These are phyloP conservation scores for Furcula furcula DNA, from an alignment of 2,888 invertebrate genomes.

Conservation along the genomic window DNA sequence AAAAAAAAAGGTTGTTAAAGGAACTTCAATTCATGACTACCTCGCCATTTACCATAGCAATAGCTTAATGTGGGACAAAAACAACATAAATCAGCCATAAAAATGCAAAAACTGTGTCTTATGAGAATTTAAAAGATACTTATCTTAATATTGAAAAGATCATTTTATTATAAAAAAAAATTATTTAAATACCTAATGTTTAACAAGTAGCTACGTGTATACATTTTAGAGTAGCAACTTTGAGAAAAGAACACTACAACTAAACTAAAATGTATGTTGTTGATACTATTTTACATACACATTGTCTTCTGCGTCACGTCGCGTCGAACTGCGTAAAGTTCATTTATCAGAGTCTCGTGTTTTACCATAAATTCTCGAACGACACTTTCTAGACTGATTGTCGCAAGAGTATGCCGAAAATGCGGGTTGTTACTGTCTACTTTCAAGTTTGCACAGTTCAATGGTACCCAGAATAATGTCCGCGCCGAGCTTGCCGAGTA, in stretches of 20 bases:
- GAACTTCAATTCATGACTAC: too few relatives aligned
- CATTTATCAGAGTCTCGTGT: slow-evolving; percentile 61
- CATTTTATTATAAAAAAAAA: too few relatives aligned
- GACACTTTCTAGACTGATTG: slow-evolving; percentile 42
- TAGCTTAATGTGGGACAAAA: too few relatives aligned
- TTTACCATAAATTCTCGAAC: slow-evolving; percentile 52
- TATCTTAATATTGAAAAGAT: too few relatives aligned
- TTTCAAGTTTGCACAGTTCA: slow-evolving; percentile 32
- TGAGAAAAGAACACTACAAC: slow-evolving; percentile 41
- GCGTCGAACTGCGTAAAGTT: slow-evolving; percentile 58
- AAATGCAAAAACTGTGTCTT: too few relatives aligned
- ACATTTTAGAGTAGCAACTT: slow-evolving; percentile 31
- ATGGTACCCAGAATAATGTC: slow-evolving; percentile 33
- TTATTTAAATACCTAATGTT: too few relatives aligned
- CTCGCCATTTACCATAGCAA: too few relatives aligned
- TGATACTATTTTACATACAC: slow-evolving; percentile 61
- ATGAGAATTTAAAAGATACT: too few relatives aligned
- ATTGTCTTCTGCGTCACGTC: slow-evolving; percentile 54
- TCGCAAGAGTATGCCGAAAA: slow-evolving; percentile 43
- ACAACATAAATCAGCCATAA: too few relatives aligned
- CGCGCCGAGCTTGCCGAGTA: slow-evolving; percentile 17
- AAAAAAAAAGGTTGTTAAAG: too few relatives aligned
- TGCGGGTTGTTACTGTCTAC: slow-evolving; percentile 27
- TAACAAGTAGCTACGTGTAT: too few relatives aligned
- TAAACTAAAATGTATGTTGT: slow-evolving; percentile 45